These are phyloP conservation scores for Leptocoma aspasia DNA, from an alignment of 2,113 vertebrate genomes.

Conservation along the genomic window DNA sequence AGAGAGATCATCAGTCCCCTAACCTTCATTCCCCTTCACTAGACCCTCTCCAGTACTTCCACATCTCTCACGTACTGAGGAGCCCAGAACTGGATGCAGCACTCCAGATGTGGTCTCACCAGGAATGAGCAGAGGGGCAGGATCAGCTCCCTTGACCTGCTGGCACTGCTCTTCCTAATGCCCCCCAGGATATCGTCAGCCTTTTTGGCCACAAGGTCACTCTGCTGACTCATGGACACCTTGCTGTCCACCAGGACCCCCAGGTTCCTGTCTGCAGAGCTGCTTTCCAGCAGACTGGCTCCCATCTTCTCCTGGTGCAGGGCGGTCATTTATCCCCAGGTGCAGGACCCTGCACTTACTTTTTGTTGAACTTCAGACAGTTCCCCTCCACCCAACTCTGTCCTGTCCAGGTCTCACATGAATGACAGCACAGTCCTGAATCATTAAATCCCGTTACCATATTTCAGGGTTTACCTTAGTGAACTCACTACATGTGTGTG, in stretches of 20 bases:
- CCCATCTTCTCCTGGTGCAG: neutral
- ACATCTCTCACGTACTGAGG: fast-evolving
- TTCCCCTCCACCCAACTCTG: neutral
- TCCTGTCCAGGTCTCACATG: neutral
- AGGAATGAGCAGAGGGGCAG: neutral
- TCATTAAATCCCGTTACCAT: neutral
- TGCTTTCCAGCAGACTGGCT: neutral
- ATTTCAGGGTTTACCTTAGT: neutral
- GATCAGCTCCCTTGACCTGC: neutral
- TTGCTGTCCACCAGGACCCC: neutral
- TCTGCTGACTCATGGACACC: fast-evolving
- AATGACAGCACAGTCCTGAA: neutral
- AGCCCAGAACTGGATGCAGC: neutral
- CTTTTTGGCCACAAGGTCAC: neutral
- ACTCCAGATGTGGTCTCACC: neutral
- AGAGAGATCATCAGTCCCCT: neutral
- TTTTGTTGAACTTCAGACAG: neutral
- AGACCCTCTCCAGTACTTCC: neutral
- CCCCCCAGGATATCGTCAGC: fast-evolving
- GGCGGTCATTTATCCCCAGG: neutral
- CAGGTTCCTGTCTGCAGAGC: too few relatives aligned
- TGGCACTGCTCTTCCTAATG: neutral
- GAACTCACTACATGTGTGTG: neutral
- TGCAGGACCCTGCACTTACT: neutral
- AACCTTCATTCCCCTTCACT: neutral